phyloP scores from a whole-genome alignment of 2,797 vertebrate species.

The Intellagama lesueurii region DNA sequence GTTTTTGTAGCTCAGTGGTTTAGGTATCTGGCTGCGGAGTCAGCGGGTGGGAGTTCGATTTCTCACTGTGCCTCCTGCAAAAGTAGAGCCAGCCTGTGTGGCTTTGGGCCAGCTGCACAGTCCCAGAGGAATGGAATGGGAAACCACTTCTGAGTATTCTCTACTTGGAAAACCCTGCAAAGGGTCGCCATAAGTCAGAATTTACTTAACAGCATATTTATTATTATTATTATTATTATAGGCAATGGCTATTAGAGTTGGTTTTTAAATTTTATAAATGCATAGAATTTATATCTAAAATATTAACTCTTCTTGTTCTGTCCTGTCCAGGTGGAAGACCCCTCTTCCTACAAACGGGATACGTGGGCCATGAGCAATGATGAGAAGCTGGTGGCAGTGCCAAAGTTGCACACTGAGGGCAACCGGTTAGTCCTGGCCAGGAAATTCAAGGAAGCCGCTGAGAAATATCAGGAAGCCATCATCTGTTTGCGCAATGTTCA shows the following conservation, averaged over 20 bases:
- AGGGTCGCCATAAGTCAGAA: no score
- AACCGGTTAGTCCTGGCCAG: conserved; percentile 85
- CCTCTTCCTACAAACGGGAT: conserved; percentile 85
- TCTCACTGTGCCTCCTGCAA: no score
- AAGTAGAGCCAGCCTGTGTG: no score
- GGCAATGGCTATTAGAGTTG: not conserved
- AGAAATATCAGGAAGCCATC: conserved; percentile 89
- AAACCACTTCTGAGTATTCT: no score
- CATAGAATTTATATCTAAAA: not conserved
- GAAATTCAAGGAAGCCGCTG: conserved; percentile 80
- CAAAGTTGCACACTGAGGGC: conserved; percentile 85
- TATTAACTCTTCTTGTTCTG: not conserved
- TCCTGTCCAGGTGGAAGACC: conserved; percentile 83
- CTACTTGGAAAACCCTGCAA: no score
- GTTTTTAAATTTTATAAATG: not conserved
- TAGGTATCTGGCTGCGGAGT: no score
- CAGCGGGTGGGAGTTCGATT: no score
- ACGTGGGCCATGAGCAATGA: conserved; percentile 92
- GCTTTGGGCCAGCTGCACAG: no score
- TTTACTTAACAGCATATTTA: no score
- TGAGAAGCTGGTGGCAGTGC: conserved; percentile 86
- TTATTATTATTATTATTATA: no score
- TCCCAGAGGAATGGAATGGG: no score
- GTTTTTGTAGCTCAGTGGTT: not conserved
- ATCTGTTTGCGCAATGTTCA: conserved; percentile 88